Evolutionary conservation across 2,113 vertebrate genomes (phyloP).

Genomic region (Callopanchax toddi): DNA sequence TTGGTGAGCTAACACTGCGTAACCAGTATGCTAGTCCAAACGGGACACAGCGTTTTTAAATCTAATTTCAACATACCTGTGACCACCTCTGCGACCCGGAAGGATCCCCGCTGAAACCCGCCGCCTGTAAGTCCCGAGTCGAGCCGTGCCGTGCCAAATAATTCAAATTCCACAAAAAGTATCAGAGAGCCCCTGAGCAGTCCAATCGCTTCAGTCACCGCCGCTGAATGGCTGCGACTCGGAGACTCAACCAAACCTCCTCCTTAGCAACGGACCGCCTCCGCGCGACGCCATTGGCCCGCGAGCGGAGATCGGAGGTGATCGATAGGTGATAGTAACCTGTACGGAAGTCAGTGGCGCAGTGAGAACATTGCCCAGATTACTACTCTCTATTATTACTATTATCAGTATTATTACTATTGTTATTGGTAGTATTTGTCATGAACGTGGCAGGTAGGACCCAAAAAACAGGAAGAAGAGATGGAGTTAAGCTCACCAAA

Average conservation of each 20-base stretch:
- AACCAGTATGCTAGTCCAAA: constrained; percentile 6
- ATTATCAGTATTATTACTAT: no score
- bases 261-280: constrained; percentile 82
- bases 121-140: constrained; percentile 41
- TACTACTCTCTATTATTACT: no score
- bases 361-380: neutral
- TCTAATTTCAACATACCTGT: constrained; percentile 45
- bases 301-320: constrained; percentile 10
- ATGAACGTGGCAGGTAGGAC: no score
- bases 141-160: constrained; percentile 56
- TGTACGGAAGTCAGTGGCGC: neutral
- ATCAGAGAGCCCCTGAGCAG: constrained; percentile 38
- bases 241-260: constrained; percentile 76
- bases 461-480: no score
- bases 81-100: constrained; percentile 56
- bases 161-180: constrained; percentile 72
- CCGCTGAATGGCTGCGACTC: constrained; percentile 71
- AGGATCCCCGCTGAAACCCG: constrained; percentile 34
- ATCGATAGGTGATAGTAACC: constrained; percentile 42
- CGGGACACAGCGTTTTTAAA: neutral
- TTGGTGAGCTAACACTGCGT: constrained; percentile 46
- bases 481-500: no score
- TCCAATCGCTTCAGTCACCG: constrained; percentile 68
- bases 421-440: no score
- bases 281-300: constrained; percentile 54